Conservation (phyloP, 2,113 vertebrate genomes). For the Oenanthe melanoleuca region DNA sequence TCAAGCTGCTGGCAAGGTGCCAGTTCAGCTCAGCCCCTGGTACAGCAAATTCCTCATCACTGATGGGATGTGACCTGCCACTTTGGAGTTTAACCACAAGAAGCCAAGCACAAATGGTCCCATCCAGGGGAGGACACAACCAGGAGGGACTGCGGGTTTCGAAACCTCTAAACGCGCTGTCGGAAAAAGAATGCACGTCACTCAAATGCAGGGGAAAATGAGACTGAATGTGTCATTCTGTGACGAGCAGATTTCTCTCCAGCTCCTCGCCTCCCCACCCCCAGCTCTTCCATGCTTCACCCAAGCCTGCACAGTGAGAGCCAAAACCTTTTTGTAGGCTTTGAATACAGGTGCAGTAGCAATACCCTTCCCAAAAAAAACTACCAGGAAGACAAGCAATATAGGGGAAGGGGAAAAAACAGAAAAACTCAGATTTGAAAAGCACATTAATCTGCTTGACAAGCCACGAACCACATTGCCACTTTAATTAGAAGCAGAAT, state of each 20-base stretch:
- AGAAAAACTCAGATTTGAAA: conserved; percentile 39
- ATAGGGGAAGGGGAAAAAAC: background rate
- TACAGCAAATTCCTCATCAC: background rate
- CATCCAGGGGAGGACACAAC: fast-evolving
- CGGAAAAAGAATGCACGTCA: background rate
- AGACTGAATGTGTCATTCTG: background rate
- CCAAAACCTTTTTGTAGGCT: conserved; percentile 1
- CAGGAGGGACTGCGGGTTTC: background rate
- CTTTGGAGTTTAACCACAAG: background rate
- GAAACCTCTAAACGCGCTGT: fast-evolving
- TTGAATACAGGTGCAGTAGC: conserved; percentile 35
- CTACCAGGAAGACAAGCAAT: background rate
- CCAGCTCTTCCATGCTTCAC: background rate
- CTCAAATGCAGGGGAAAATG: background rate
- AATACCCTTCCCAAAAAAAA: background rate
- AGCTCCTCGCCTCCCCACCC: background rate
- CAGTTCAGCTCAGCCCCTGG: background rate
- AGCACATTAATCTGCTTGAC: conserved; percentile 71
- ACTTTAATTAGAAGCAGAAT: conserved; percentile 77
- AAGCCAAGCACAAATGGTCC: background rate
- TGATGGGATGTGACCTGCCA: background rate
- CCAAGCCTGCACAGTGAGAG: background rate
- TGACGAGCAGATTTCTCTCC: conserved; percentile 3
- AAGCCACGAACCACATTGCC: conserved; percentile 62
- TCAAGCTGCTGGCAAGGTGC: conserved; percentile 20